Evolutionary conservation across 2,888 invertebrate genomes (phyloP), one percentile per base, ranked within the genome.

Genomic region (Cataglyphis livida): DNA sequence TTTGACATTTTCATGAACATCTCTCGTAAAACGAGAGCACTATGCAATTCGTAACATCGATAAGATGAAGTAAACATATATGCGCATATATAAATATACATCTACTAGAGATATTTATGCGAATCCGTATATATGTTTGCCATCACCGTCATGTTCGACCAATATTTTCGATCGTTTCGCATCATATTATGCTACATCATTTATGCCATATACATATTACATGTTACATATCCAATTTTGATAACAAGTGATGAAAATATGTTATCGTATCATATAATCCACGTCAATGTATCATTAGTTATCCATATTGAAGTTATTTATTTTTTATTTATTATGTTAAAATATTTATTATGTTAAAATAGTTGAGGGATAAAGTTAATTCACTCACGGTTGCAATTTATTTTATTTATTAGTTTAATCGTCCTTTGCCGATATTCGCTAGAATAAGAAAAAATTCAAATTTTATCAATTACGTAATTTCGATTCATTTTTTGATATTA

Each of bases 101-200:
- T 87, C 79, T 65, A 65, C 38, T n/a, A 81, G 85, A 84, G 85
- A 89, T 87, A 84, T 88, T 86, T 84, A 84, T 85, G 70, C 75
- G 79, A 70, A 57, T 38, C 61, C 28, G 64, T 84, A 81, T 84
- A 75, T 70, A 59, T 57, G 73, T 76, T 32, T 61, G 32, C 78
- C 48, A 18, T 61, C 44, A 38, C 28, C 64, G 75, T 76, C 61
- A 71, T 75, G 71, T 70, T 75, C 76, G 82, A 51, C 82, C 85
- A 76, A 84, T 85, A 83, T 64, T 76, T 48, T 64, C 68, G 54
- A 59, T 73, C 51, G 76, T 68, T 71, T 57, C 25, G 51, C 51
- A 38, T 64, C 51, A 32, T 70, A 41, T 70, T 68, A 57, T 59
- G 54, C 32, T 54, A 54, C 54, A 38, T 76, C 38, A 32, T 62